These are phyloP conservation scores for Mnemiopsis leidyi DNA, from an alignment of 37 sponge, comb jelly and placozoan genomes.

Conservation along the genomic window DNA sequence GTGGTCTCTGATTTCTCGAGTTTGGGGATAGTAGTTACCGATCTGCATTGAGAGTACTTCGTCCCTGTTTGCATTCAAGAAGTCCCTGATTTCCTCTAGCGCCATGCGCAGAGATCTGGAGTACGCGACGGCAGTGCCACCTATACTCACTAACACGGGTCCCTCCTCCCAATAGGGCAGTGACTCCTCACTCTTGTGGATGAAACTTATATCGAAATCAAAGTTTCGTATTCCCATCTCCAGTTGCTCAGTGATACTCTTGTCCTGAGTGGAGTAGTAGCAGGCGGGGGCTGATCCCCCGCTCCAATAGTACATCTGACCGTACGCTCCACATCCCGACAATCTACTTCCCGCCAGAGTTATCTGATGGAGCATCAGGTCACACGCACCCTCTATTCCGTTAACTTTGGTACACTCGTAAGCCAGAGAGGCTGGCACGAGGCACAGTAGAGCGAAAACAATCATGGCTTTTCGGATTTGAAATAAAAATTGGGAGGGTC, in stretches of 20 bases:
- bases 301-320: background rate
- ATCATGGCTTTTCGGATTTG: background rate
- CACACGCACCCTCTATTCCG: slow-evolving; percentile 21
- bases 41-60: background rate
- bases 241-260: slow-evolving; percentile 13
- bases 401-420: slow-evolving; percentile 29
- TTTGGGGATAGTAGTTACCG: background rate
- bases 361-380: background rate
- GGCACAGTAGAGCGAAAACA: background rate
- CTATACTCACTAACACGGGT: background rate
- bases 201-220: slow-evolving; percentile 11
- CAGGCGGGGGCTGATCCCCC: background rate
- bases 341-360: background rate
- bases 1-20: slow-evolving; percentile 19
- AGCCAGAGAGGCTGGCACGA: background rate
- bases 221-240: background rate
- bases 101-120: slow-evolving; percentile 7
- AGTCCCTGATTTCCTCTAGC: background rate
- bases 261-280: slow-evolving; percentile 27
- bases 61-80: background rate
- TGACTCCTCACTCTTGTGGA: slow-evolving; percentile 24
- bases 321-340: background rate
- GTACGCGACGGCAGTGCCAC: background rate
- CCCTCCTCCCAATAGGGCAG: slow-evolving; percentile 43
- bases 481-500: background rate